Evolutionary conservation across 2,888 invertebrate genomes (phyloP).

Genomic region (Noctua fimbriata): DNA sequence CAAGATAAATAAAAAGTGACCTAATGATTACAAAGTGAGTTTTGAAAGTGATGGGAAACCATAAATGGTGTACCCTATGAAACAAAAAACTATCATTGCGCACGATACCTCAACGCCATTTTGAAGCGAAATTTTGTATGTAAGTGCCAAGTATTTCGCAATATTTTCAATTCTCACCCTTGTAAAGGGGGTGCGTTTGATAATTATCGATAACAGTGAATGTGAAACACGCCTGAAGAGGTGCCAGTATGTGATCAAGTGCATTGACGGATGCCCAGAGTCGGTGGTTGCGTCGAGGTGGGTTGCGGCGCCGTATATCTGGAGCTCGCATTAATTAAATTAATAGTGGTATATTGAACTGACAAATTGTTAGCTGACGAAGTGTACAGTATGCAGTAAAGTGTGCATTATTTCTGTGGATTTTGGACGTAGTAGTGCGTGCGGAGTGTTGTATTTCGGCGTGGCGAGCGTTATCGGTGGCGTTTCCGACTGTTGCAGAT

Average conservation of each 20-base stretch:
- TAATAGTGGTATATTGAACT: slow-evolving; percentile 74
- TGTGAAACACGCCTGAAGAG: slow-evolving; percentile 71
- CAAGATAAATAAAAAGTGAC: slow-evolving; percentile 79
- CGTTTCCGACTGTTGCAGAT: slow-evolving; percentile 89
- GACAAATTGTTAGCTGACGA: slow-evolving; percentile 64
- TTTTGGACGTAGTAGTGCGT: slow-evolving; percentile 56
- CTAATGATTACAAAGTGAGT: slow-evolving; percentile 80
- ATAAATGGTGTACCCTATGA: slow-evolving; percentile 84
- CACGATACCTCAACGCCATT: slow-evolving; percentile 91
- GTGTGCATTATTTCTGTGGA: slow-evolving; percentile 51
- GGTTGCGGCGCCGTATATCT: slow-evolving; percentile 83
- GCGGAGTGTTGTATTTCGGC: slow-evolving; percentile 71
- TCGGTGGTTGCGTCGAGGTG: slow-evolving; percentile 83
- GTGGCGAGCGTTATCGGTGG: slow-evolving; percentile 85
- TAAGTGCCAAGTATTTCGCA: slow-evolving; percentile 91
- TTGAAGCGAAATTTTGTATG: slow-evolving; percentile 91
- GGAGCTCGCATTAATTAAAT: slow-evolving; percentile 86
- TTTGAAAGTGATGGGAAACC: slow-evolving; percentile 81
- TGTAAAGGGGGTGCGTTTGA: slow-evolving; percentile 72
- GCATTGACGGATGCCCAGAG: slow-evolving; percentile 74
- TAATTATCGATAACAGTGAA: slow-evolving; percentile 74
- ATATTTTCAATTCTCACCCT: slow-evolving; percentile 84
- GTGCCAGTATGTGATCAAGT: slow-evolving; percentile 70
- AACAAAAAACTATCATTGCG: slow-evolving; percentile 90
- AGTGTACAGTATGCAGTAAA: slow-evolving; percentile 57